Evolutionary conservation across 1,140 invertebrate genomes (phyloP).

Genomic region (Drosophila lacteicornis): DNA sequence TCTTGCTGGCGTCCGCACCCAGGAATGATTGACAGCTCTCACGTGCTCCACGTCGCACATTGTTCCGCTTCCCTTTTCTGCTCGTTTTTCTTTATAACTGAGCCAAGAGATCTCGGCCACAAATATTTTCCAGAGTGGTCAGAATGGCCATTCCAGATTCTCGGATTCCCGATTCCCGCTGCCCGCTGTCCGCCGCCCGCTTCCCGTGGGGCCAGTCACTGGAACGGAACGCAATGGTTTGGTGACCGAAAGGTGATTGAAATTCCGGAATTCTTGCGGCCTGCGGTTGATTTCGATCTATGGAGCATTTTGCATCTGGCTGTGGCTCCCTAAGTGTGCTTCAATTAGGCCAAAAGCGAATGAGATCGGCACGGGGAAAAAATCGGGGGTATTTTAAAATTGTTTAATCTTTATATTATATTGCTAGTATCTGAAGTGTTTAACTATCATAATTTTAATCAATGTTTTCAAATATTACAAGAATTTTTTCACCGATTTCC

Average conservation of each 20-base stretch:
- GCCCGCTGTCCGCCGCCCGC: too few relatives aligned
- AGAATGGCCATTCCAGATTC: not conserved
- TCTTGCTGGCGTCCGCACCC: constrained; percentile 24
- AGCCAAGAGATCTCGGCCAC: constrained; percentile 6
- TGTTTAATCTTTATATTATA: too few relatives aligned
- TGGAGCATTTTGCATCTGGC: constrained; percentile 30
- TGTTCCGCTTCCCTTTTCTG: constrained; percentile 21
- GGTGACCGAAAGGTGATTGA: constrained; percentile 45
- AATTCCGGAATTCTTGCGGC: constrained; percentile 52
- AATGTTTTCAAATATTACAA: too few relatives aligned
- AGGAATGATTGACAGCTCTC: constrained; percentile 77
- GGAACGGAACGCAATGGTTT: constrained; percentile 24
- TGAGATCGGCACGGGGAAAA: constrained; percentile 6
- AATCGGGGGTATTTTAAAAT: not conserved
- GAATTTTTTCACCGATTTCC: too few relatives aligned
- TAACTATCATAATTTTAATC: too few relatives aligned
- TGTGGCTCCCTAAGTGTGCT: constrained; percentile 45
- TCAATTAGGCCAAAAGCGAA: constrained; percentile 35
- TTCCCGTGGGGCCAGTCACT: constrained; percentile 16
- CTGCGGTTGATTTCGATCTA: constrained; percentile 43
- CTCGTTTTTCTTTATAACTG: not conserved
- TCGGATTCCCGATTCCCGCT: not conserved
- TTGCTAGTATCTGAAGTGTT: too few relatives aligned
- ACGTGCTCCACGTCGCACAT: constrained; percentile 73
- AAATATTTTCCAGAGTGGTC: constrained; percentile 21